These are phyloP conservation scores for Drosophila takahashii DNA, from an alignment of 1,140 invertebrate genomes.

Conservation along the genomic window DNA sequence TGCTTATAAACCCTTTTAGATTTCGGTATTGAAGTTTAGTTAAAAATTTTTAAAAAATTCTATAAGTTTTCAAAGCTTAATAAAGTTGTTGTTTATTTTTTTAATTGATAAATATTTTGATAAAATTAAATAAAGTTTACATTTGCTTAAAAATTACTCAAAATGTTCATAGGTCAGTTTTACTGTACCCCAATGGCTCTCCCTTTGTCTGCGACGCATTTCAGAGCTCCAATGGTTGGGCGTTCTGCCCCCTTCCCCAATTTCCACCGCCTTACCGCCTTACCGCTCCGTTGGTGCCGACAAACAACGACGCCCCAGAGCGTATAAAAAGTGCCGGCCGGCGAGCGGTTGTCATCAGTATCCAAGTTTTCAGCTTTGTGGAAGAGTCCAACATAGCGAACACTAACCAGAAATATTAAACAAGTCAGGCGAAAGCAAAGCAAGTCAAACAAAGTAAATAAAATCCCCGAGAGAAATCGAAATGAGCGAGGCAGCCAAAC, in stretches of 20 bases:
- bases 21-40: too few species aligned
- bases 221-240: slow-evolving; percentile 5
- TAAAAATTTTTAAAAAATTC: too few species aligned
- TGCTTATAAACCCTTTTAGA: too few species aligned
- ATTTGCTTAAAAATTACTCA: too few species aligned
- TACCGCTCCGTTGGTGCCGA: slow-evolving; percentile 12
- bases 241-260: background rate
- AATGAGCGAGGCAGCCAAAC: slow-evolving; percentile 24
- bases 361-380: slow-evolving; percentile 35
- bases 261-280: background rate
- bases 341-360: slow-evolving; percentile 52
- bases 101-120: too few species aligned
- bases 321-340: slow-evolving; percentile 74
- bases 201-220: slow-evolving; percentile 49
- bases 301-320: background rate
- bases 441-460: background rate
- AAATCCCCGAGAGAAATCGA: background rate
- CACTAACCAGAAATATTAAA: background rate
- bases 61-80: too few species aligned
- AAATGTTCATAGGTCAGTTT: background rate
- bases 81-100: too few species aligned
- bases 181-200: slow-evolving; percentile 22
- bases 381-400: slow-evolving; percentile 6
- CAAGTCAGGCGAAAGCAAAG: background rate
- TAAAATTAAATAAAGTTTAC: too few species aligned